phyloP scores from a whole-genome alignment of 1,140 invertebrate species.

The Cydia pomonella region DNA sequence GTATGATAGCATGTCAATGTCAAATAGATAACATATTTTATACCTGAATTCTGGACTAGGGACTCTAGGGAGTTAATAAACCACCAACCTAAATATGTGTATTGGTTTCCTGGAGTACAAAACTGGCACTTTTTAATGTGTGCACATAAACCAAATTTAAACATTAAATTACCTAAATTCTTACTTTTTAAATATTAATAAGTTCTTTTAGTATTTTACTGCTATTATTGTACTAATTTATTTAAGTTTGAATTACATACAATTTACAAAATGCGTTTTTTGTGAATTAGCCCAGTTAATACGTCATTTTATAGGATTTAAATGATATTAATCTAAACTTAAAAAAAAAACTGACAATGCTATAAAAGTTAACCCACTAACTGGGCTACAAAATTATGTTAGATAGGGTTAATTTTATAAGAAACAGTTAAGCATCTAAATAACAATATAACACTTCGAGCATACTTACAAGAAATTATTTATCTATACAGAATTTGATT shows the following conservation, averaged over 20 bases:
- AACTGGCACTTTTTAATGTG: too few relatives aligned
- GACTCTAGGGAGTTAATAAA: too few relatives aligned
- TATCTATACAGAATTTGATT: background rate
- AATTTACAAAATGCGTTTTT: constrained; percentile 35
- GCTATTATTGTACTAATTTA: constrained; percentile 65
- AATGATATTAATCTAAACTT: constrained; percentile 38
- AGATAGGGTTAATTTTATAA: constrained; percentile 5
- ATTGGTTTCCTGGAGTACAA: too few relatives aligned
- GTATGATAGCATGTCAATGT: too few relatives aligned
- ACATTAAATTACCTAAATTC: background rate
- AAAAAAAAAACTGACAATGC: constrained; percentile 54
- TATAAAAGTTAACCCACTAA: constrained; percentile 19
- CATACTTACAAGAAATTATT: background rate
- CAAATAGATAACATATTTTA: too few relatives aligned
- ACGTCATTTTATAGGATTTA: background rate
- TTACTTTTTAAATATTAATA: background rate
- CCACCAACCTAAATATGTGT: too few relatives aligned
- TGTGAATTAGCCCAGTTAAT: constrained; percentile 13
- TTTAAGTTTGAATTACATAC: constrained; percentile 36
- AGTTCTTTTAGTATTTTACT: constrained; percentile 32
- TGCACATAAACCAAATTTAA: too few relatives aligned
- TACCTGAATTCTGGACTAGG: too few relatives aligned
- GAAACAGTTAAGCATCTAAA: constrained; percentile 27
- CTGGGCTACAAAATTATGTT: background rate
- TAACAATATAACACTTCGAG: constrained; percentile 1